Base-by-base conservation (phyloP, 2,113 vertebrate genomes). In the Columbina picui region DNA sequence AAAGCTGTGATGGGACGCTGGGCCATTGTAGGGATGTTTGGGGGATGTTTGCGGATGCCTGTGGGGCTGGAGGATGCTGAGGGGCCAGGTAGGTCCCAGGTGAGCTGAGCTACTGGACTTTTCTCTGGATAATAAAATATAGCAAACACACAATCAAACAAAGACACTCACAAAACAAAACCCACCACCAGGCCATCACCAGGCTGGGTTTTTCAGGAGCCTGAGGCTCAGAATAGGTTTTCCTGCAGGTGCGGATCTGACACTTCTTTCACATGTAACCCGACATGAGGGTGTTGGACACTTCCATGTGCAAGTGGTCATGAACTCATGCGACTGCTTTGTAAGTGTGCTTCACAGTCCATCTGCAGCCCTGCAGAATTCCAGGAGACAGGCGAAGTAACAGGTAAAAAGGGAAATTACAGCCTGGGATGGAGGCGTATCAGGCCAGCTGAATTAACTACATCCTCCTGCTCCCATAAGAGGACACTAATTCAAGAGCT, bases 251-350 rank as follows among this genome's bases (percentile, higher is more conserved):
- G 83, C 39, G 41, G 80, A 6, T 27, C 41, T 13, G 38, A 36
- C 20, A 4, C 4, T 32, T 10, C 27, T 61, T 47, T 32, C 57
- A 27, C 23, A 0, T 3, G 14, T 25, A 29, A 14, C 50, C 57
- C 14, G 19, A 6, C 30, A 0, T 32, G 45, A 50, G n/a, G 10
- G 34, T 43, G 65, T 17, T 7, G 3, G 60, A 27, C 20, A 4
- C 8, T 39, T 38, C 85, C 36, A 1, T 11, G 2, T 2, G 21
- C 8, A 7, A 38, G 23, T 1, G 20, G 32, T 39, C 8, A 25
- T 13, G 47, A 32, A 7, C 25, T 21, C 3, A 7, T 3, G 73
- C 1, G 11, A 12, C 52, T 10, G 20, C 32, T 45, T 12, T n/a
- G 68, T 25, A 26, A 14, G 20, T 5, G 32, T 4, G 36, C 39